Base-by-base conservation (phyloP, 2,888 invertebrate species). In the Kryphioiulus occultus region DNA sequence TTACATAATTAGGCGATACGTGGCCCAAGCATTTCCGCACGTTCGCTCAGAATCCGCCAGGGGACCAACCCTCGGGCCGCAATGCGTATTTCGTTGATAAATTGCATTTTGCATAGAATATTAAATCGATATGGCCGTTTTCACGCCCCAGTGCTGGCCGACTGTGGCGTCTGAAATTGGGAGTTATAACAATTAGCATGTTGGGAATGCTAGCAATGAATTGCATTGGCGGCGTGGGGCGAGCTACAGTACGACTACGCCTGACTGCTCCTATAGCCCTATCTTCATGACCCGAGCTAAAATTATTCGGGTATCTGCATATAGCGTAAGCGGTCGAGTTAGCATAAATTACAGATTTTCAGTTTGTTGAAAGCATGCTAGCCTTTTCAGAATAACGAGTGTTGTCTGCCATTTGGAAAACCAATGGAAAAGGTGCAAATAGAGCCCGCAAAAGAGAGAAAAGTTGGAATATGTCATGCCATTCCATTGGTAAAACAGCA, bases 131-230 rank as follows among this genome's bases (percentile, higher is more conserved):
- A 68, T 26, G 68, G 26, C 7, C 68, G 59, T 59, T 59, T 59
- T n/a, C 59, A 59, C 59, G 59, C 59, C n/a, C n/a, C n/a, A n/a
- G n/a, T 59, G 59, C n/a, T 59, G 59, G n/a, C 53, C 53, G n/a
- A 59, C 47, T n/a, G 19, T 59, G 26, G 22, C 9, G 39, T 68
- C 26, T 22, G n/a, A 68, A 68, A 68, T 68, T 68, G 68, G 68
- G 12, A 68, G 47, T 68, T 9, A 68, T 68, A 68, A 26, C 68
- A 26, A 68, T 68, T 68, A 68, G 68, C 10, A 22, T 22, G 7
- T 26, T 68, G 26, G 68, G 26, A 4, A 68, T 0, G 26, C 68
- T 68, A 26, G 68, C 68, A 26, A 26, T 26, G n/a, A 59, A 59
- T 19, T 19, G n/a, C n/a, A n/a, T n/a, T n/a, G 19, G 59, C n/a